Evolutionary conservation across 2,113 vertebrate species (phyloP), one percentile per base, ranked within the genome.

Genomic region (Semicossyphus pulcher): DNA sequence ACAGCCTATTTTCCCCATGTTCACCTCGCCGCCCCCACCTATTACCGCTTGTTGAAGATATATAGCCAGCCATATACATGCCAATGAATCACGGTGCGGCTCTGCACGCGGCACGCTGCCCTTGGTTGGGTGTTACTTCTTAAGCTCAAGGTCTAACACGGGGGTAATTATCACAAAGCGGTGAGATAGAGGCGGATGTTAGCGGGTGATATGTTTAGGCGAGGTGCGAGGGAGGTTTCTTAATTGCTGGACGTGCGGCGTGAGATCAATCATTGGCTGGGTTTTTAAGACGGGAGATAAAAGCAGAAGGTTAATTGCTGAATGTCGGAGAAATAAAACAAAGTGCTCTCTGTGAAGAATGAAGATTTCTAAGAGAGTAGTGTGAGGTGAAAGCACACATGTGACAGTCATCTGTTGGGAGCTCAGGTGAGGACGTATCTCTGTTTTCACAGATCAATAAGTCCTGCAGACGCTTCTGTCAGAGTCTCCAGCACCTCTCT

Each of bases 131-230:
- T 65, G 86, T 80, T 84, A 85, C 78, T 83, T 84, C 68, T 84
- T 81, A 61, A 80, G 80, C 86, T 90, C 88, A 88, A 80, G 87
- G 84, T 91, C 86, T 88, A 84, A 89, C 79, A 76, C 32, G 52
- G 4, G 78, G 52, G 63, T 84, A 90, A 91, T 92, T 89, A 90
- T 78, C 80, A 48, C 59, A 67, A 72, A 71, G 74, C 8, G 42
- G 65, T 44, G 67, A 85, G 80, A 74, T 53, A 71, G 26, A 68
- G 68, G 42, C 79, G 54, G 45, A 74, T 64, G 73, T 78, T 49
- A 39, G 49, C 51, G 59, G 42, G 54, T 75, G 58, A 78, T 69
- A 31, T 57, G 83, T 78, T 80, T 63, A 71, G 49, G 48, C 2
- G 1, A 52, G 39, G 72, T 26, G 73, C 2, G 23, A 29, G 41